These are phyloP conservation scores for Clanis bilineata DNA, from an alignment of 2,888 invertebrate species.

Conservation along the genomic window DNA sequence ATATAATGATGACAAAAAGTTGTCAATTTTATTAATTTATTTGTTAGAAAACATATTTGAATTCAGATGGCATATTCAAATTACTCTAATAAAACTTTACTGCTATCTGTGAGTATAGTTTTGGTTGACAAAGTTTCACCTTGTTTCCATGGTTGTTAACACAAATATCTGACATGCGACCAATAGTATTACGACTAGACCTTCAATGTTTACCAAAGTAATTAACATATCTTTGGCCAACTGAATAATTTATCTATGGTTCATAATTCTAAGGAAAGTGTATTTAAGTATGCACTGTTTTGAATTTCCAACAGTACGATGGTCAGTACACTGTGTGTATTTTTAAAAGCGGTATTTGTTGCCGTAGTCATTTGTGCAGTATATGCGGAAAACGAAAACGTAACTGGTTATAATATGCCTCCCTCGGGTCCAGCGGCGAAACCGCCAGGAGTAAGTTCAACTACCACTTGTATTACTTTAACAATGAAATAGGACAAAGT, in stretches of 20 bases:
- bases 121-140: not conserved
- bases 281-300: conserved; percentile 9
- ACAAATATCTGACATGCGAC: not conserved
- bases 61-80: too few relatives aligned
- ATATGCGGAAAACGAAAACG: conserved; percentile 12
- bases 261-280: not conserved
- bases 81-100: too few relatives aligned
- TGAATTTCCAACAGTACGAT: not conserved
- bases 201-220: not conserved
- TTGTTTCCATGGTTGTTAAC: not conserved
- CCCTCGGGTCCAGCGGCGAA: conserved; percentile 3
- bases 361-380: not conserved
- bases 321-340: not conserved
- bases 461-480: not conserved
- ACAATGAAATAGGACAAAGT: too few relatives aligned
- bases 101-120: too few relatives aligned
- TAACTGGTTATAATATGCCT: not conserved
- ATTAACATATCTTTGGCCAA: conserved; percentile 3
- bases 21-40: too few relatives aligned
- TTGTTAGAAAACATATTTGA: too few relatives aligned
- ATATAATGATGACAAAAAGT: too few relatives aligned
- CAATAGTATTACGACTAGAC: not conserved
- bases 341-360: not conserved
- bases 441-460: conserved; percentile 15
- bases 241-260: not conserved